Percentiles rank a stretch among this genome's conserved stretches.
Conservation (phyloP, 1,140 invertebrate species). For the Danaus melanippus region DNA sequence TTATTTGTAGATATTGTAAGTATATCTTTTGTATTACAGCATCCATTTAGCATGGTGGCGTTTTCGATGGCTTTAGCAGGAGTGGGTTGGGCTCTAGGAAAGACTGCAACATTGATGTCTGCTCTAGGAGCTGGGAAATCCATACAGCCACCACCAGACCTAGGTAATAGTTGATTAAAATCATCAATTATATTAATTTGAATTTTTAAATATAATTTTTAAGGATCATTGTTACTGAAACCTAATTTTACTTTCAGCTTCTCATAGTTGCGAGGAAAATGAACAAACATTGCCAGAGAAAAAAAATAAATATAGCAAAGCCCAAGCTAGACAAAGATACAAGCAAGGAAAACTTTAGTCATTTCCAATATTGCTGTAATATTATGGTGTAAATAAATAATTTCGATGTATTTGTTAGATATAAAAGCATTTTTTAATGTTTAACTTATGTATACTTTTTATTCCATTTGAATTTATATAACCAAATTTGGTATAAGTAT, state of each 20-base stretch:
- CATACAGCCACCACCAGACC: conserved; percentile 51
- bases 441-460: conserved; percentile 15
- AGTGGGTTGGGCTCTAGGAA: conserved; percentile 56
- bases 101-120: conserved; percentile 45
- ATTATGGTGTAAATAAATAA: conserved; percentile 9
- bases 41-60: conserved; percentile 58
- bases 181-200: no score
- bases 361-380: conserved; percentile 5
- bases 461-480: conserved; percentile 17
- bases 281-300: conserved; percentile 49
- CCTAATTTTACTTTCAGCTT: no score
- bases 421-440: conserved; percentile 8
- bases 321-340: conserved; percentile 79
- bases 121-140: conserved; percentile 53
- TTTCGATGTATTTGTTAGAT: conserved; percentile 13
- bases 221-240: no score
- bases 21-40: conserved; percentile 32
- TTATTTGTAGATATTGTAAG: no score
- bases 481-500: conserved; percentile 11
- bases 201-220: no score
- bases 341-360: conserved; percentile 76
- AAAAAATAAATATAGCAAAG: conserved; percentile 76
- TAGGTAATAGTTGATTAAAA: conserved; percentile 27
- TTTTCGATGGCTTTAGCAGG: conserved; percentile 58
- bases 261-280: conserved; percentile 28